These are phyloP conservation scores for Zophobas atratus DNA, from an alignment of 1,140 invertebrate genomes.

Conservation along the genomic window DNA sequence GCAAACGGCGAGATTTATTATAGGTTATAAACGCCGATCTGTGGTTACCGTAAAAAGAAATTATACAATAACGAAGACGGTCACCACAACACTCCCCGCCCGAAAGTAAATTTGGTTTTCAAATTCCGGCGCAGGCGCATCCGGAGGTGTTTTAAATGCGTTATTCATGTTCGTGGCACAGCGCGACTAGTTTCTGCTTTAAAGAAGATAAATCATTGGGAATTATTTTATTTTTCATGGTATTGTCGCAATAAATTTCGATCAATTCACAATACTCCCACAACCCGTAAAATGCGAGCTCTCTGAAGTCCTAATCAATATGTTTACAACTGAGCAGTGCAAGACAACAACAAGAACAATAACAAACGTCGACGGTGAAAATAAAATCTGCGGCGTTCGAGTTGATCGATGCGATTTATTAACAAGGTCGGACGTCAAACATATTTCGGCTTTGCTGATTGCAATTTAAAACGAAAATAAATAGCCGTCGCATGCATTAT, in stretches of 20 bases:
- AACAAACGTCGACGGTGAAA: no score
- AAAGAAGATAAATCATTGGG: background rate
- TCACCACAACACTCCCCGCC: no score
- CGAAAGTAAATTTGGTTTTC: no score
- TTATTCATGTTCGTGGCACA: no score
- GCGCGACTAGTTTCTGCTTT: background rate
- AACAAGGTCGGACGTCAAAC: background rate
- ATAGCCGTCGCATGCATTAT: background rate
- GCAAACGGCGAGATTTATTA: background rate
- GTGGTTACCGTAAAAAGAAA: constrained; percentile 2
- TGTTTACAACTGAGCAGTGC: no score
- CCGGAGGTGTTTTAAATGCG: no score
- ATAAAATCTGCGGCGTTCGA: background rate
- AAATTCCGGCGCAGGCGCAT: no score
- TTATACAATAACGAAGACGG: background rate
- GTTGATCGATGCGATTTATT: background rate
- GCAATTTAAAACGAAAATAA: constrained; percentile 1
- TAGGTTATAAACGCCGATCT: background rate
- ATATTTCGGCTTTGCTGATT: background rate
- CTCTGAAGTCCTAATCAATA: background rate
- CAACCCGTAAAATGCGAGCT: background rate
- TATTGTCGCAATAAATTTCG: background rate
- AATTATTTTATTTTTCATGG: constrained; percentile 16
- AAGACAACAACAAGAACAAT: no score
- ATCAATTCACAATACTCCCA: constrained; percentile 14